Evolutionary conservation across 2,797 vertebrate species (phyloP).

Genomic region (Hephaestus fuliginosus): DNA sequence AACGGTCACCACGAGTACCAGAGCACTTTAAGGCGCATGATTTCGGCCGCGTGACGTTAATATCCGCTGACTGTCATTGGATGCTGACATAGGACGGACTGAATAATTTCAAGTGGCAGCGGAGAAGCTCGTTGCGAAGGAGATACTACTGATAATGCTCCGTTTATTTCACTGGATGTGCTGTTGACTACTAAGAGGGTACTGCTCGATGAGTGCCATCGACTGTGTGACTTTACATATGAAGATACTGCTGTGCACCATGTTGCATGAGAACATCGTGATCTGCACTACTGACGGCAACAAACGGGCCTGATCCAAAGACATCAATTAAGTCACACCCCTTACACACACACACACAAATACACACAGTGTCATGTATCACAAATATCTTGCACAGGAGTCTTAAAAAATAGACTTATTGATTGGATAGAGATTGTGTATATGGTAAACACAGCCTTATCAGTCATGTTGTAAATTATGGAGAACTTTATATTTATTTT

Average conservation of each 20-base stretch:
- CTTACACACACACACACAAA: constrained; percentile 5
- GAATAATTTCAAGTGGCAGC: constrained; percentile 2
- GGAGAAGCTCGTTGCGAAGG: constrained; percentile 18
- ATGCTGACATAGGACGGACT: constrained; percentile 14
- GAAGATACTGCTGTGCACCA: constrained; percentile 25
- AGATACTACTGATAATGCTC: constrained; percentile 67
- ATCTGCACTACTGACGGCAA: constrained; percentile 40
- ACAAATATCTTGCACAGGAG: constrained; percentile 46
- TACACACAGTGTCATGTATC: constrained; percentile 25
- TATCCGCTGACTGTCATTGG: constrained; percentile 26
- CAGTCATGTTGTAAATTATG: constrained; percentile 46
- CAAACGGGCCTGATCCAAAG: constrained; percentile 38
- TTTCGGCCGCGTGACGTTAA: constrained; percentile 27
- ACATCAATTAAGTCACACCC: constrained; percentile 1
- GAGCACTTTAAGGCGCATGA: constrained; percentile 72
- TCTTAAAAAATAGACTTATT: constrained; percentile 26
- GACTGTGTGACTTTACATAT: constrained; percentile 27
- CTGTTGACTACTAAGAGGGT: constrained; percentile 54
- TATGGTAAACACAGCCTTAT: constrained; percentile 32
- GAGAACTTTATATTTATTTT: constrained; percentile 63
- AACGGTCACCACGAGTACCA: constrained; percentile 22
- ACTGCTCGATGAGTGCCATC: constrained; percentile 9
- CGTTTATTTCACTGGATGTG: constrained; percentile 59
- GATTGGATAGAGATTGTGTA: constrained; percentile 12
- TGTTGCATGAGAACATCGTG: constrained; percentile 16